Conservation (phyloP, 1,140 invertebrate genomes). For the Achatina immaculata region DNA sequence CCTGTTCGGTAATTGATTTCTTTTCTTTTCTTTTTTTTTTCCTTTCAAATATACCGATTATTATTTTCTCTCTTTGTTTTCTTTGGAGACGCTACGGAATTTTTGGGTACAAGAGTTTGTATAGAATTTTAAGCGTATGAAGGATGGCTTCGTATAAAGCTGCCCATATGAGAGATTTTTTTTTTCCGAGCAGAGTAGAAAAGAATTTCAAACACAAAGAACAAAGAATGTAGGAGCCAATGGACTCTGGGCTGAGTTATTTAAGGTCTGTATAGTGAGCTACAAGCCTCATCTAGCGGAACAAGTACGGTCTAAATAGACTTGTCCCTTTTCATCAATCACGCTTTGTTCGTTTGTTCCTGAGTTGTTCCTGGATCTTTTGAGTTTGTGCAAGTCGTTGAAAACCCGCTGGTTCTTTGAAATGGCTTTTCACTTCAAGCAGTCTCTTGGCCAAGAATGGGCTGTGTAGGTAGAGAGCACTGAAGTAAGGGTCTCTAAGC, state of each 20-base stretch:
- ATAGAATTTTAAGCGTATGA: not conserved
- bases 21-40: not conserved
- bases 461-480: too few species aligned
- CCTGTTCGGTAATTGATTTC: not conserved
- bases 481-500: too few species aligned
- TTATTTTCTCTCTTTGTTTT: not conserved
- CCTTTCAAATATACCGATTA: not conserved
- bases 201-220: not conserved
- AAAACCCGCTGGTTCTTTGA: not conserved
- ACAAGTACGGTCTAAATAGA: too few species aligned
- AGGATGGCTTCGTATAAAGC: not conserved
- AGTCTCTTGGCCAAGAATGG: too few species aligned
- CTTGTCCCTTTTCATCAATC: conserved; percentile 18
- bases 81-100: not conserved
- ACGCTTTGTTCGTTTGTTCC: not conserved
- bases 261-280: too few species aligned
- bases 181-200: not conserved
- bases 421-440: not conserved
- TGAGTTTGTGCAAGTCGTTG: not conserved
- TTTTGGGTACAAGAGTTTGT: not conserved
- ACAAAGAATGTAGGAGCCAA: not conserved
- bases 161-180: not conserved
- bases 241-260: not conserved
- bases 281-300: too few species aligned
- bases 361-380: not conserved